These are phyloP conservation scores for Metallyticus violacea DNA, from an alignment of 2,888 invertebrate genomes.

Conservation along the genomic window DNA sequence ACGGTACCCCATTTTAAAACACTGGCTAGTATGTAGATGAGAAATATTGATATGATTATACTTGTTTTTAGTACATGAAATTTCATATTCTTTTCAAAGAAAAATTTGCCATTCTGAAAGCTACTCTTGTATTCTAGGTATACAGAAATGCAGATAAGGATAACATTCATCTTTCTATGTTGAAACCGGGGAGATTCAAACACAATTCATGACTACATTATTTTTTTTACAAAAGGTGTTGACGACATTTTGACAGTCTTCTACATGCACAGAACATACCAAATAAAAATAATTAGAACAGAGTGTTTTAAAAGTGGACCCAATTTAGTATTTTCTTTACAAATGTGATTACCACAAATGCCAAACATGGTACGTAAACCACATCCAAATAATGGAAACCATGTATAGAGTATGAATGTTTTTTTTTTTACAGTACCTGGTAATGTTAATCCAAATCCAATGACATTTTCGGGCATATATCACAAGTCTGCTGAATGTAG, in stretches of 20 bases:
- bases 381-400: not conserved
- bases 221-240: not conserved
- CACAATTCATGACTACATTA: not conserved
- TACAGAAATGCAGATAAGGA: not conserved
- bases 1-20: not conserved
- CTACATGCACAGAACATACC: not conserved
- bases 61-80: not conserved
- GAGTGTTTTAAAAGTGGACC: slow-evolving; percentile 18
- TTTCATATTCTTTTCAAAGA: not conserved
- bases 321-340: slow-evolving; percentile 20
- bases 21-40: not conserved
- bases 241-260: not conserved
- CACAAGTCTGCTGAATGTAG: slow-evolving; percentile 2
- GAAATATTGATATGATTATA: not conserved
- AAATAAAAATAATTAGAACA: not conserved
- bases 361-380: not conserved
- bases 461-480: slow-evolving; percentile 15
- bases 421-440: slow-evolving; percentile 17
- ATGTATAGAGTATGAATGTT: not conserved
- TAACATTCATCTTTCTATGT: not conserved
- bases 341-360: not conserved
- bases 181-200: not conserved
- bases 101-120: not conserved
- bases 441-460: slow-evolving; percentile 25
- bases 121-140: not conserved